Evolutionary conservation across 2,113 vertebrate genomes (phyloP), one percentile per base, ranked within the genome.

Genomic region (Forbesichthys agassizii): DNA sequence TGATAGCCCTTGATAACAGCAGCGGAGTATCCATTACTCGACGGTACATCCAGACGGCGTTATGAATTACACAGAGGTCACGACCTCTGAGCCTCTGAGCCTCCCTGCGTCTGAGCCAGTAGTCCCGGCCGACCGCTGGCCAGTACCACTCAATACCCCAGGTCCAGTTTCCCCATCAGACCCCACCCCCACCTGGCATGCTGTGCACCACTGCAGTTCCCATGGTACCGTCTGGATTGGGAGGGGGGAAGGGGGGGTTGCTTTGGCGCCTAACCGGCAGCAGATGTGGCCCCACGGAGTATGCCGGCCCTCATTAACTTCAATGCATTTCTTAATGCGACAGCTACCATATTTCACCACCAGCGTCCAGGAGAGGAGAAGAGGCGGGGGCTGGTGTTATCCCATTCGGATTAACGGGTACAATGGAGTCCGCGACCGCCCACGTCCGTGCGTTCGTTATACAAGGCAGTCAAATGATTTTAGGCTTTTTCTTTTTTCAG

Each of bases 261-360:
- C 8, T n/a, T 85, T 90, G 93, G 84, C 88, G 79, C 81, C 86
- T 94, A 94, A 95, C 80, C 88, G 86, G 88, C 89, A 92, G 87
- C 94, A 95, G 93, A 94, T 95, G 92, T 93, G 88, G 84, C 81
- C 88, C 87, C 81, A 64, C 84, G 83, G 85, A 92, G 88, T 88
- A 88, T 80, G 87, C 69, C 64, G 84, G 91, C 80, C 78, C 66
- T 66, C 81, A 90, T 88, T 91, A 91, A 93, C 93, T 92, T 94
- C 92, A 93, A 90, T 93, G 81, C 86, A 84, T 76, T 92, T 92
- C 90, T 75, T 71, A 90, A 90, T 91, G 87, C 88, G 91, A 83
- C 88, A 92, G 92, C 89, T 91, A 87, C 93, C 86, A 93, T 94
- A 94, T 94, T 93, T 95, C 94, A 94, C 92, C 89, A 79, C 86